Conservation (phyloP, 2,113 vertebrate species). For the Paralichthys olivaceus region DNA sequence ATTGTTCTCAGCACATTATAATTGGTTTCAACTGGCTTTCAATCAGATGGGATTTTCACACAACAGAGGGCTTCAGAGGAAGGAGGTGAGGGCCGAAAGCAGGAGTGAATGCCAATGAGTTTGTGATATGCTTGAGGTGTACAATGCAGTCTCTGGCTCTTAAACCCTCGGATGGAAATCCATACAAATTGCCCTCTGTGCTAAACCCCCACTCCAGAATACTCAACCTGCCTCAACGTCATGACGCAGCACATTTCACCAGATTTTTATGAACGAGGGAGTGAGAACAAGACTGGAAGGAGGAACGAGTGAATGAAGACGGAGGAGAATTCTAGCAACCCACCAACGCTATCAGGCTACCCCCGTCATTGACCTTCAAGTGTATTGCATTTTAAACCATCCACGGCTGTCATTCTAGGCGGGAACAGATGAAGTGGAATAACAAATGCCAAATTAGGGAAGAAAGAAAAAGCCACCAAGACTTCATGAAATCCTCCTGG, state of each 20-base stretch:
- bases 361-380: slow-evolving; percentile 22
- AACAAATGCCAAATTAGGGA: slow-evolving; percentile 9
- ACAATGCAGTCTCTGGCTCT: slow-evolving; percentile 17
- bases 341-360: slow-evolving; percentile 10
- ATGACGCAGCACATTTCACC: slow-evolving; percentile 21
- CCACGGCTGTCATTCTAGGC: not conserved
- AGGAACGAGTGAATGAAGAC: slow-evolving; percentile 27
- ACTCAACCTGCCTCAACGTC: slow-evolving; percentile 11
- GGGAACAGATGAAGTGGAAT: not conserved
- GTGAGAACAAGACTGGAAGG: slow-evolving; percentile 22
- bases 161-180: slow-evolving; percentile 18
- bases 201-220: not conserved
- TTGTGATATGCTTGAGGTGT: slow-evolving; percentile 40
- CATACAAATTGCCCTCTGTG: not conserved
- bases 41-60: slow-evolving; percentile 61
- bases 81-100: slow-evolving; percentile 25
- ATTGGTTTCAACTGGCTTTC: slow-evolving; percentile 44
- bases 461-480: slow-evolving; percentile 15
- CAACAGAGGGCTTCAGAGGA: slow-evolving; percentile 34
- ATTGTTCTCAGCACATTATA: slow-evolving; percentile 35
- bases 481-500: slow-evolving; percentile 28
- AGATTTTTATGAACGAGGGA: slow-evolving; percentile 34
- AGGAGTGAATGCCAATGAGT: slow-evolving; percentile 64
- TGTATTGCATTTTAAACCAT: not conserved
- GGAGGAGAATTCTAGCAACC: slow-evolving; percentile 16